These are phyloP conservation scores for Anoplolepis gracilipes DNA, from an alignment of 1,140 invertebrate species.

Conservation along the genomic window DNA sequence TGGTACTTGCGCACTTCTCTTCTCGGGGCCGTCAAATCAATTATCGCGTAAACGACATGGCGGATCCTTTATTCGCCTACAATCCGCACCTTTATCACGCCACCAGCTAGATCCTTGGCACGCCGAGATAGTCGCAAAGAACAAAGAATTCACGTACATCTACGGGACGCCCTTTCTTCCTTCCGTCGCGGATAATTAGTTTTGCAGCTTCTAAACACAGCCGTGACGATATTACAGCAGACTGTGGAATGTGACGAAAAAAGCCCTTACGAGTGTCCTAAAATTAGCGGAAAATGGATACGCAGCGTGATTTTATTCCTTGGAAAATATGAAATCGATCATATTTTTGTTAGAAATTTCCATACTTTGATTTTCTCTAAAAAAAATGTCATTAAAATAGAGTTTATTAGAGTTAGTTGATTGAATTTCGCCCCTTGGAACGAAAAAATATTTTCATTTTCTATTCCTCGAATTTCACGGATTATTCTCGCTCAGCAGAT, in stretches of 20 bases:
- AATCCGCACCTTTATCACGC: slow-evolving; percentile 28
- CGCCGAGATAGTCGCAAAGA: slow-evolving; percentile 45
- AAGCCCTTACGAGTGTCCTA: not conserved
- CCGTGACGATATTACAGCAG: slow-evolving; percentile 22
- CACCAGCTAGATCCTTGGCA: not conserved
- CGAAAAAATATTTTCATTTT: no score
- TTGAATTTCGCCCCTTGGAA: no score
- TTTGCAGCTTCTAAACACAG: slow-evolving; percentile 56
- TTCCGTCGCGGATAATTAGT: slow-evolving; percentile 56
- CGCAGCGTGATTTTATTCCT: not conserved
- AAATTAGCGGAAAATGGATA: not conserved
- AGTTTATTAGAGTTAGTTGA: no score
- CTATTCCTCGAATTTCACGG: not conserved
- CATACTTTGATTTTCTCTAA: not conserved
- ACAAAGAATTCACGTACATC: slow-evolving; percentile 24
- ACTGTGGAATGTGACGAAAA: slow-evolving; percentile 33
- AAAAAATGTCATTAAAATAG: not conserved
- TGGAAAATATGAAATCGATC: not conserved
- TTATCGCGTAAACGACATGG: slow-evolving; percentile 46
- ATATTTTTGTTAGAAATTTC: not conserved
- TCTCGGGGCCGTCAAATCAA: slow-evolving; percentile 37
- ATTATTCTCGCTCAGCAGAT: not conserved
- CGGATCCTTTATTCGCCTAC: slow-evolving; percentile 26
- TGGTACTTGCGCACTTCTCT: slow-evolving; percentile 10
- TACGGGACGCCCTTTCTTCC: slow-evolving; percentile 43